Evolutionary conservation across 2,113 vertebrate species (phyloP).

Genomic region (Ammodytes dubius): DNA sequence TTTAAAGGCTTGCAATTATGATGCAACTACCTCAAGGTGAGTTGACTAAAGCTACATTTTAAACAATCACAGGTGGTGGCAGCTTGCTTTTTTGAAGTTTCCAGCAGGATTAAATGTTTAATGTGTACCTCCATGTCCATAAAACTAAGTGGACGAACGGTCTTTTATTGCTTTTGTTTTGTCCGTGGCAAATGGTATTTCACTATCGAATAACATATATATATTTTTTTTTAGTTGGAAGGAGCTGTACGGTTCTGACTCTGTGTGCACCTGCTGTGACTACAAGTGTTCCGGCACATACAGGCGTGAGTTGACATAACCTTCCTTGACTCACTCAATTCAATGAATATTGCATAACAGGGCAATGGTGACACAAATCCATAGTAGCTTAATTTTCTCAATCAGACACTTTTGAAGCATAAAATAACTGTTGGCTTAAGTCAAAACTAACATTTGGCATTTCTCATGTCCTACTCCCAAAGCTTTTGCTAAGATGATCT

Average conservation of each 20-base stretch:
- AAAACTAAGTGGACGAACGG: no score
- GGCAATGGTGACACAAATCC: no score
- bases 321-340: neutral
- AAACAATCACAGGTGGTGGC: neutral
- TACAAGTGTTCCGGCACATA: slow-evolving; percentile 33
- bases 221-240: slow-evolving; percentile 72
- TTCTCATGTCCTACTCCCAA: neutral
- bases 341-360: no score
- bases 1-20: slow-evolving; percentile 78
- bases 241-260: slow-evolving; percentile 65
- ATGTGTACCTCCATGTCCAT: fast-evolving
- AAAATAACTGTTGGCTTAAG: neutral
- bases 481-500: slow-evolving; percentile 41
- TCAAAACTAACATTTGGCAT: fast-evolving
- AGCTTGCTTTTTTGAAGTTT: neutral
- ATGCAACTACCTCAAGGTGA: slow-evolving; percentile 4
- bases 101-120: neutral
- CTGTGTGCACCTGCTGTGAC: slow-evolving; percentile 75
- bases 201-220: neutral
- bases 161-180: neutral
- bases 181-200: neutral
- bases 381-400: neutral
- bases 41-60: neutral
- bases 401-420: neutral
- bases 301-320: slow-evolving; percentile 41